phyloP scores from a whole-genome alignment of 2,113 vertebrate genomes.

The Leptobrachium leishanense region DNA sequence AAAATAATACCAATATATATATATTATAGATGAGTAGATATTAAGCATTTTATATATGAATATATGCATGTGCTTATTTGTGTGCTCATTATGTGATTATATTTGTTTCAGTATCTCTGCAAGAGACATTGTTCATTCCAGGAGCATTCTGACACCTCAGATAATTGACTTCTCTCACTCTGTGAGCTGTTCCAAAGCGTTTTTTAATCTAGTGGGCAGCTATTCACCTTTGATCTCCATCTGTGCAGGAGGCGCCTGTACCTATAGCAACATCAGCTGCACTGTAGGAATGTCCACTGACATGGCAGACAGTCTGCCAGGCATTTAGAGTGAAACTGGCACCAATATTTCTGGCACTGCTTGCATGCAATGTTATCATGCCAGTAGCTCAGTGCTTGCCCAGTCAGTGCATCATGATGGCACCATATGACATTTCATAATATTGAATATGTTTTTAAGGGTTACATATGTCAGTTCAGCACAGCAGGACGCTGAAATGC shows the following conservation, averaged over 20 bases:
- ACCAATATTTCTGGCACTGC: background rate
- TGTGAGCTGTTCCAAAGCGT: slow-evolving; percentile 30
- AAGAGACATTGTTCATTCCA: background rate
- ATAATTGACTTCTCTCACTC: slow-evolving; percentile 39
- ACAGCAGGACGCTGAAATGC: no score
- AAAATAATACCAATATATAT: no score
- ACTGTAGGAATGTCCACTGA: slow-evolving; percentile 28
- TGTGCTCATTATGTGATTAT: no score
- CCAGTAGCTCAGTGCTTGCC: background rate
- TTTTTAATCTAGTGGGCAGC: slow-evolving; percentile 45
- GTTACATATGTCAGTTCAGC: no score
- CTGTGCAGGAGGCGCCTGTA: slow-evolving; percentile 18
- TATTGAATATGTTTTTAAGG: no score
- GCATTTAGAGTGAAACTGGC: slow-evolving; percentile 31
- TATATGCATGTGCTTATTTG: no score
- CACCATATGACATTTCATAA: background rate
- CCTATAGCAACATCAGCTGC: slow-evolving; percentile 31
- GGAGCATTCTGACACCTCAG: slow-evolving; percentile 4
- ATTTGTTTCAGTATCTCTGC: background rate
- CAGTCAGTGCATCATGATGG: background rate
- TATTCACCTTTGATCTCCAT: slow-evolving; percentile 34
- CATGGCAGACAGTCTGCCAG: slow-evolving; percentile 15
- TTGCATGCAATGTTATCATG: background rate
- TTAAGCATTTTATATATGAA: no score
- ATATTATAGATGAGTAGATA: no score